Conservation (phyloP, 2,888 invertebrate species). For the Epinotia demarniana region DNA sequence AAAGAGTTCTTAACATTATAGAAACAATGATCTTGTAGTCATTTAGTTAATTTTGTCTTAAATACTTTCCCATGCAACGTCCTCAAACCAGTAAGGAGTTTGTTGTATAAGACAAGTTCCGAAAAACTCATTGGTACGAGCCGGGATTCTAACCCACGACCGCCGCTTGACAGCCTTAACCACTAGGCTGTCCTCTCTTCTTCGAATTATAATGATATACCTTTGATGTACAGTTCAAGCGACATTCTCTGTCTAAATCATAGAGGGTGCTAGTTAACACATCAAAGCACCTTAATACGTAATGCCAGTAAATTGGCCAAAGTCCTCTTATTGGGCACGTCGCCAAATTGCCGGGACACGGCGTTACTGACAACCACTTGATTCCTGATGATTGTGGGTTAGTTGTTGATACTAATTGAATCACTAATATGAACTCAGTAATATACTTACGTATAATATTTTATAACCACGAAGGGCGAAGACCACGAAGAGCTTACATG, state of each 20-base stretch:
- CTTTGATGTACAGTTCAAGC: conserved; percentile 2
- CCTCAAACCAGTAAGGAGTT: too few species aligned
- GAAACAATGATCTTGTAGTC: too few species aligned
- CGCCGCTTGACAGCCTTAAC: too few species aligned
- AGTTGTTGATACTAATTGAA: background rate
- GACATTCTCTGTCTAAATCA: conserved; percentile 14
- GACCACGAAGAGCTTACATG: too few species aligned
- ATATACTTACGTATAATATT: background rate
- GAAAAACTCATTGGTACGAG: too few species aligned
- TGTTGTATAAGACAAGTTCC: too few species aligned
- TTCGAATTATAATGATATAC: background rate
- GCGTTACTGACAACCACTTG: conserved; percentile 51
- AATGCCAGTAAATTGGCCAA: conserved; percentile 58
- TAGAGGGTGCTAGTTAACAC: conserved; percentile 20
- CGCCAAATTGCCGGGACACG: conserved; percentile 58
- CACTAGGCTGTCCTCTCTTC: too few species aligned
- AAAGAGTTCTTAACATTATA: too few species aligned
- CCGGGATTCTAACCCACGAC: too few species aligned
- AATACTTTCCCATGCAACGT: too few species aligned
- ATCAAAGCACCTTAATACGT: conserved; percentile 33
- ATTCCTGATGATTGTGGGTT: conserved; percentile 6
- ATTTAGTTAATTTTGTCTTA: too few species aligned
- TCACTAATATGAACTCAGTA: background rate
- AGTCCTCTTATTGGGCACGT: conserved; percentile 59
- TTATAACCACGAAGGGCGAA: too few species aligned